phyloP scores from a whole-genome alignment of 2,888 invertebrate species.

The Melikaiella ostensackeni region DNA sequence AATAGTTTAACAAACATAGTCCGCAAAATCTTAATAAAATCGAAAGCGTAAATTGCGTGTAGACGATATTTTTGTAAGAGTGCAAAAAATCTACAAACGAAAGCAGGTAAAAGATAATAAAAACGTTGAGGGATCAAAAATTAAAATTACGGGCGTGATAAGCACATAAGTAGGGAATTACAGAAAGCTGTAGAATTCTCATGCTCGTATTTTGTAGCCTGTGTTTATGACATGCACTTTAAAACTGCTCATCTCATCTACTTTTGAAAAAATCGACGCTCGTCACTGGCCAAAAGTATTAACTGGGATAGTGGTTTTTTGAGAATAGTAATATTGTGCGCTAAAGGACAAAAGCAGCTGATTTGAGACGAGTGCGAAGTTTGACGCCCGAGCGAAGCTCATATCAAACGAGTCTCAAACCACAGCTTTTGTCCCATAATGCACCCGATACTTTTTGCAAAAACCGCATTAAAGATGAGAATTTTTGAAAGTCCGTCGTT shows the following conservation, averaged over 20 bases:
- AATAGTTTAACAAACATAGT: conserved; percentile 19
- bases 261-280: background rate
- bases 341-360: too few species aligned
- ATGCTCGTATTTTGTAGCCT: conserved; percentile 20
- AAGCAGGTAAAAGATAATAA: conserved; percentile 5
- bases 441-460: too few species aligned
- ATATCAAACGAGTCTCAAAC: too few species aligned
- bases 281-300: conserved; percentile 16
- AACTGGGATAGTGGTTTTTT: background rate
- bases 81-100: background rate
- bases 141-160: background rate
- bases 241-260: conserved; percentile 7
- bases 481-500: too few species aligned
- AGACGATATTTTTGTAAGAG: background rate
- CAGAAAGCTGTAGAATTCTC: conserved; percentile 1
- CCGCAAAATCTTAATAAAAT: background rate
- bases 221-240: conserved; percentile 27
- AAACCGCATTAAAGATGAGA: too few species aligned
- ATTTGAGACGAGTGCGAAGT: too few species aligned
- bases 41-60: background rate
- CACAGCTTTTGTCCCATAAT: too few species aligned
- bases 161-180: conserved; percentile 2
- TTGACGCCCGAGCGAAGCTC: too few species aligned
- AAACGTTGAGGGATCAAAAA: background rate
- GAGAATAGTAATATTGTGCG: background rate